Conservation (phyloP, 2,888 invertebrate species). For the Myopa testacea region DNA sequence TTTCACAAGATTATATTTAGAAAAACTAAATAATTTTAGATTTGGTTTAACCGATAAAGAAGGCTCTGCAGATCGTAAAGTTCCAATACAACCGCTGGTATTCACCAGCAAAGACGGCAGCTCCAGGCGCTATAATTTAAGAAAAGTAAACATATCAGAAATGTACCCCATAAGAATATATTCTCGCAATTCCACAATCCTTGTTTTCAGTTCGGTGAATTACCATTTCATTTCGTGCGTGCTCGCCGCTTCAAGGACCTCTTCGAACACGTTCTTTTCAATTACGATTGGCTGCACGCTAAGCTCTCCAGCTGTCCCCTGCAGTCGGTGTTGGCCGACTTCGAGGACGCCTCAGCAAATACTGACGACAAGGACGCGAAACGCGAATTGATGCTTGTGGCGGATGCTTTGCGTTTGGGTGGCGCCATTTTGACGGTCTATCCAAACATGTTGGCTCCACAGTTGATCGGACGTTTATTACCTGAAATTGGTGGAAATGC, state of each 20-base stretch:
- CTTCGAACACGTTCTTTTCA: conserved; percentile 92
- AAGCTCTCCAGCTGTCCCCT: conserved; percentile 95
- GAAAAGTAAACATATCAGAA: conserved; percentile 78
- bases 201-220: conserved; percentile 82
- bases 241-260: conserved; percentile 91
- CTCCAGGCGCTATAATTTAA: conserved; percentile 89
- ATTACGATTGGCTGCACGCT: conserved; percentile 97
- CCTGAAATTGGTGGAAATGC: conserved; percentile 88
- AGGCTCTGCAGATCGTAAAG: conserved; percentile 92
- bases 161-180: neutral
- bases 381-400: conserved; percentile 87
- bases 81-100: conserved; percentile 92
- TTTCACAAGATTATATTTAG: neutral
- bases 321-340: conserved; percentile 93
- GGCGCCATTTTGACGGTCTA: conserved; percentile 92
- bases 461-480: conserved; percentile 89
- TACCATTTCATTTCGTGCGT: conserved; percentile 94
- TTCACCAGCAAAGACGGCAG: conserved; percentile 92
- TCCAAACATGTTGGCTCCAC: conserved; percentile 96
- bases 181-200: neutral
- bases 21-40: conserved; percentile 2
- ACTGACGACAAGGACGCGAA: conserved; percentile 83
- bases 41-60: conserved; percentile 79
- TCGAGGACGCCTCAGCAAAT: conserved; percentile 89
- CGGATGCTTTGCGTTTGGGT: conserved; percentile 92